Conservation (phyloP, 1,140 invertebrate species). For the Sinella curviseta region DNA sequence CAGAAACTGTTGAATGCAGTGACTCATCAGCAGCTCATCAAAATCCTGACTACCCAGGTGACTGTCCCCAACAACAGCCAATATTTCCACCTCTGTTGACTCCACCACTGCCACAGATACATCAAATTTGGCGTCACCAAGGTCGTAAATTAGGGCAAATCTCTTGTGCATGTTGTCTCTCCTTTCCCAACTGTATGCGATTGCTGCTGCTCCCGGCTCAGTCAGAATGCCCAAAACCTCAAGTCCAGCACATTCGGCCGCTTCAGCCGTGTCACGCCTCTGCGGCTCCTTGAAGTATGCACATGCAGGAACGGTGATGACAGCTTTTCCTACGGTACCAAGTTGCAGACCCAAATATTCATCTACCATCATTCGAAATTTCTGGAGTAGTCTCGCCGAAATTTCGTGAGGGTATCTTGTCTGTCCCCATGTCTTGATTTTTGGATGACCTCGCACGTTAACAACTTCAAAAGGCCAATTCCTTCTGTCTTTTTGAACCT, state of each 20-base stretch:
- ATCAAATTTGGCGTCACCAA: conserved; percentile 67
- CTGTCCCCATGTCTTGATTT: too few relatives aligned
- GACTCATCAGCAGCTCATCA: conserved; percentile 90
- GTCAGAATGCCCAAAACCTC: conserved; percentile 56
- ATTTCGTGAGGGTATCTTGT: too few relatives aligned
- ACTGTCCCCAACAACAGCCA: conserved; percentile 71
- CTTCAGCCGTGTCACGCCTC: conserved; percentile 48
- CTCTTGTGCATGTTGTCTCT: not conserved
- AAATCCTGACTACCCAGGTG: conserved; percentile 98
- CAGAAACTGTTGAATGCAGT: conserved; percentile 90
- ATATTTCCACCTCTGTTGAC: conserved; percentile 66
- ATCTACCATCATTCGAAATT: conserved; percentile 51
- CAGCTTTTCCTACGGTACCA: conserved; percentile 49
- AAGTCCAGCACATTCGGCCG: conserved; percentile 40
- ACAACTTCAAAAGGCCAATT: conserved; percentile 63
- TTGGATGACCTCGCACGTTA: too few relatives aligned
- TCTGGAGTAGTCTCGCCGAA: too few relatives aligned
- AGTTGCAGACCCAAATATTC: not conserved
- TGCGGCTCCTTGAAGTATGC: conserved; percentile 57
- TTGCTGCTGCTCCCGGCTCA: conserved; percentile 58
- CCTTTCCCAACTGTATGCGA: conserved; percentile 58
- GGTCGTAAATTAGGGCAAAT: not conserved
- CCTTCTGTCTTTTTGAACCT: conserved; percentile 62
- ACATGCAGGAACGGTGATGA: conserved; percentile 58
- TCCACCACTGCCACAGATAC: conserved; percentile 94